Conservation (phyloP, 1,140 invertebrate genomes). For the Cotesia vestalis region DNA sequence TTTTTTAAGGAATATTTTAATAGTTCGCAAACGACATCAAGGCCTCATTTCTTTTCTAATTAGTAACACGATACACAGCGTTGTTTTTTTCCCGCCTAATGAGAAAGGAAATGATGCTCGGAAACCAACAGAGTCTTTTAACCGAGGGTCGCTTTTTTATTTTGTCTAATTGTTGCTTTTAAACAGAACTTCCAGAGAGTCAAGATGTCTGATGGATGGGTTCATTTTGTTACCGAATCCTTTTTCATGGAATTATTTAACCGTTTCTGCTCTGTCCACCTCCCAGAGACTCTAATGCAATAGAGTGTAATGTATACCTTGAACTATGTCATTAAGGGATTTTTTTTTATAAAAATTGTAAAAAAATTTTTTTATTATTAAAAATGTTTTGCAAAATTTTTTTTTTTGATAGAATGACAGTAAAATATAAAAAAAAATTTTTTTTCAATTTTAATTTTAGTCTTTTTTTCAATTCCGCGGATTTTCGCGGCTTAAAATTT, state of each 20-base stretch:
- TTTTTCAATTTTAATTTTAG: too few species aligned
- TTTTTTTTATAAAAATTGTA: too few species aligned
- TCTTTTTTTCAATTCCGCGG: too few species aligned
- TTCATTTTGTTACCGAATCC: neutral
- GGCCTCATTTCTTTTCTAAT: slow-evolving; percentile 54
- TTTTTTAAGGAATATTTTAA: slow-evolving; percentile 23
- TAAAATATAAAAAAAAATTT: too few species aligned
- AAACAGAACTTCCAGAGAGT: neutral
- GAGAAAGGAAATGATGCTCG: slow-evolving; percentile 54
- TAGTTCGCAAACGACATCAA: slow-evolving; percentile 36
- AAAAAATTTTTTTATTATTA: too few species aligned
- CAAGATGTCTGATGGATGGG: neutral
- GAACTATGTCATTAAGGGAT: too few species aligned
- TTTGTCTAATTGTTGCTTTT: slow-evolving; percentile 35
- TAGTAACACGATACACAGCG: slow-evolving; percentile 57
- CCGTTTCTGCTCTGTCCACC: slow-evolving; percentile 16
- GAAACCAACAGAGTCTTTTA: slow-evolving; percentile 11
- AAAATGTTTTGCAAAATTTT: too few species aligned
- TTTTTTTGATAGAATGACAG: too few species aligned
- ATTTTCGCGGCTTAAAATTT: too few species aligned
- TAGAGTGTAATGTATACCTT: too few species aligned
- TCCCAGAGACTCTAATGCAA: neutral
- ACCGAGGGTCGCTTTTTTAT: slow-evolving; percentile 8
- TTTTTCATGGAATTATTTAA: slow-evolving; percentile 24
- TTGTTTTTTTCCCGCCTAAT: slow-evolving; percentile 46